A percentile compares a stretch with the other conserved stretches of the same genome.
These are phyloP conservation scores for Hydrolagus affinis DNA, from an alignment of 2,113 vertebrate genomes.

Conservation along the genomic window DNA sequence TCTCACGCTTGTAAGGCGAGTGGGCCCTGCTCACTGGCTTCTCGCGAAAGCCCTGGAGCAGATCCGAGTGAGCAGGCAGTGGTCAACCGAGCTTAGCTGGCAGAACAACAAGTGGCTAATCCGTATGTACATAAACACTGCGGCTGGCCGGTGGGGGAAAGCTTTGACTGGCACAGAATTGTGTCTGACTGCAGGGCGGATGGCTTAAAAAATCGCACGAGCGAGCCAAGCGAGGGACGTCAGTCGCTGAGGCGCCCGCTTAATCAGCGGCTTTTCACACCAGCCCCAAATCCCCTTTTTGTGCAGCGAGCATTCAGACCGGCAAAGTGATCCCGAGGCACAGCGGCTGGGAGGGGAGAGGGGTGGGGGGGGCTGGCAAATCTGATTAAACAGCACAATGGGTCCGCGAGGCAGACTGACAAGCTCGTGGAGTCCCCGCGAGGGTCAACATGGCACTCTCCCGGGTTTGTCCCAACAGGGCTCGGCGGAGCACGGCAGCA, in stretches of 20 bases:
- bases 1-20: too few relatives aligned
- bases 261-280: background rate
- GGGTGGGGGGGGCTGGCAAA: background rate
- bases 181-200: background rate
- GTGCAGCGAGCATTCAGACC: background rate
- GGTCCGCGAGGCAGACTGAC: background rate
- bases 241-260: background rate
- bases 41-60: too few relatives aligned
- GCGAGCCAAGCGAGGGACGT: background rate
- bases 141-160: background rate
- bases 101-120: background rate
- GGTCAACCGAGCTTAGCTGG: too few relatives aligned
- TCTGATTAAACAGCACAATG: background rate
- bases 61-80: too few relatives aligned
- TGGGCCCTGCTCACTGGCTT: too few relatives aligned
- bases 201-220: background rate
- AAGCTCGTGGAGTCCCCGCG: background rate
- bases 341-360: background rate
- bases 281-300: too few relatives aligned
- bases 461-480: too few relatives aligned
- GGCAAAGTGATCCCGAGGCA: background rate
- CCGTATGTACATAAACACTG: background rate
- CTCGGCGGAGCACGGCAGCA: background rate
- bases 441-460: too few relatives aligned
- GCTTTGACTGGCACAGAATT: background rate